These are phyloP conservation scores for Pseudochirops cupreus DNA, from an alignment of 2,797 vertebrate species.

Conservation along the genomic window DNA sequence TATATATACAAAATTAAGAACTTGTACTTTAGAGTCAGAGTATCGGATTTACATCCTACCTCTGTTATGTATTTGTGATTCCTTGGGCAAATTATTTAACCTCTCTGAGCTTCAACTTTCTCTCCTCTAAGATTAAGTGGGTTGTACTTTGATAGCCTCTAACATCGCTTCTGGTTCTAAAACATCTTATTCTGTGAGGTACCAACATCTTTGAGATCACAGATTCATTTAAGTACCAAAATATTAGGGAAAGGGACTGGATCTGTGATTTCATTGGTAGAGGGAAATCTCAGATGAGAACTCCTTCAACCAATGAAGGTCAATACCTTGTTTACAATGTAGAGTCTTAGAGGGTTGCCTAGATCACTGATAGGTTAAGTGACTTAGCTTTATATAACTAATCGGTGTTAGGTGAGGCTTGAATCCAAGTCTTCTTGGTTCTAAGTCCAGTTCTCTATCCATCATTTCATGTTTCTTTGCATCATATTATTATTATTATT, in stretches of 20 bases:
- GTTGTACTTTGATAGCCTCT: not conserved
- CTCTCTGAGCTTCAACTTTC: not conserved
- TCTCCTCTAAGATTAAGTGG: not conserved
- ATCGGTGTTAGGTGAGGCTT: not conserved
- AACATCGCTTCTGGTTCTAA: not conserved
- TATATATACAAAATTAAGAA: not conserved
- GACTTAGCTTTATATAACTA: not conserved
- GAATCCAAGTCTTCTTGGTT: not conserved
- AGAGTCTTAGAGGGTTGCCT: not conserved
- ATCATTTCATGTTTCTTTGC: not conserved
- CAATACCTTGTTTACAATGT: not conserved
- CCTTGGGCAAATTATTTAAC: not conserved
- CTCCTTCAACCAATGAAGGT: not conserved
- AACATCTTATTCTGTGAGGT: not conserved
- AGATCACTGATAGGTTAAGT: not conserved
- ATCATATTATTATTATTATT: too few relatives aligned
- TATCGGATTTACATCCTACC: not conserved
- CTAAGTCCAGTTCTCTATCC: not conserved
- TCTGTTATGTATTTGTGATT: not conserved
- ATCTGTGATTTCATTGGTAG: not conserved
- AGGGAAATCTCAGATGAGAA: not conserved
- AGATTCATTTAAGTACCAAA: not conserved
- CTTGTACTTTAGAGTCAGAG: not conserved
- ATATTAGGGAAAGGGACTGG: not conserved
- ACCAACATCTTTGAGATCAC: not conserved